Conservation (phyloP, 2,888 invertebrate genomes). For the Lottia scabra region DNA sequence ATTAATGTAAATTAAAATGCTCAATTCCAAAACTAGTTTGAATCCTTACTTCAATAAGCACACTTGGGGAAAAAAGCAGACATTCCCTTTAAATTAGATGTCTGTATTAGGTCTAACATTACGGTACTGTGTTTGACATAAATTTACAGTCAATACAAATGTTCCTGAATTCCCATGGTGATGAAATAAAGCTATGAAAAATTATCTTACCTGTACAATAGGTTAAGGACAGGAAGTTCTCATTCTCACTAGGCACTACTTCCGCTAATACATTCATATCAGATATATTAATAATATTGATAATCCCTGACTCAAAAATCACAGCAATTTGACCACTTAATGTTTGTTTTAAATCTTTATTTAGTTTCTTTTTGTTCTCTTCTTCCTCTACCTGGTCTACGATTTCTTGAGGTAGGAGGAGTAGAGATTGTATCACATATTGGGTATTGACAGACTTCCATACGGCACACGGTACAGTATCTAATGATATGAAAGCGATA, state of each 20-base stretch:
- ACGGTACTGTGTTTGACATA: no score
- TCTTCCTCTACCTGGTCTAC: conserved; percentile 55
- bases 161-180: no score
- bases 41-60: no score
- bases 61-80: no score
- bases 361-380: conserved; percentile 23
- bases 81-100: no score
- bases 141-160: no score
- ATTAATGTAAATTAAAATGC: no score
- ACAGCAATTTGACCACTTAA: conserved; percentile 75
- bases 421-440: conserved; percentile 47
- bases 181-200: background rate
- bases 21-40: no score
- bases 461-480: conserved; percentile 75
- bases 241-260: conserved; percentile 65
- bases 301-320: conserved; percentile 81
- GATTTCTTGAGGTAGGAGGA: conserved; percentile 58
- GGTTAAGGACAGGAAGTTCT: conserved; percentile 81
- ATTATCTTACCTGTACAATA: conserved; percentile 82
- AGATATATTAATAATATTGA: conserved; percentile 80
- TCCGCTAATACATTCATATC: conserved; percentile 79
- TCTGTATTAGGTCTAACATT: no score
- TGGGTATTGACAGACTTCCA: conserved; percentile 37
- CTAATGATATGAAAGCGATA: conserved; percentile 72
- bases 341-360: conserved; percentile 7